These are phyloP conservation scores for Caenorhabditis afra DNA, from an alignment of 2,888 invertebrate species.

Conservation along the genomic window DNA sequence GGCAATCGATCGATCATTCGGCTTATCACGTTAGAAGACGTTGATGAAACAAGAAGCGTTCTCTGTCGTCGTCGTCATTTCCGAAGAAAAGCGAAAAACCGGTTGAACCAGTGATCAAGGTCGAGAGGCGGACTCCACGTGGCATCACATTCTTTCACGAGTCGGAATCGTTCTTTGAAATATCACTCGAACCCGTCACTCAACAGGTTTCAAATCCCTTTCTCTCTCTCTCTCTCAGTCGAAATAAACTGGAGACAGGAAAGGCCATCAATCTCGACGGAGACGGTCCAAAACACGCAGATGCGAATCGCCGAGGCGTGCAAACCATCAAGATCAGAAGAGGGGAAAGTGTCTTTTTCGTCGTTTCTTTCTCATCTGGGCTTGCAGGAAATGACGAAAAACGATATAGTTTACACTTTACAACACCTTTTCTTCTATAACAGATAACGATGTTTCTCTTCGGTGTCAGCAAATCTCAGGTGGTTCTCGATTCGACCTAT, in stretches of 20 bases:
- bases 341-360: conserved; percentile 16
- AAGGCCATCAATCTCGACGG: neutral
- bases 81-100: conserved; percentile 18
- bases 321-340: conserved; percentile 4
- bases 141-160: conserved; percentile 46
- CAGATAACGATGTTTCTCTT: too few relatives aligned
- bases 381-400: neutral
- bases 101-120: conserved; percentile 16
- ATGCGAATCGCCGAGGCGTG: conserved; percentile 7
- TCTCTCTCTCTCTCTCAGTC: neutral
- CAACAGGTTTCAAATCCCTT: conserved; percentile 4
- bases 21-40: neutral
- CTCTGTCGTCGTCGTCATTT: conserved; percentile 29
- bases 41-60: conserved; percentile 19
- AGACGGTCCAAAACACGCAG: conserved; percentile 44
- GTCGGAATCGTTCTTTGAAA: conserved; percentile 39
- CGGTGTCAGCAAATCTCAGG: too few relatives aligned
- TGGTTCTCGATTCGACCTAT: too few relatives aligned
- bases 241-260: too few relatives aligned
- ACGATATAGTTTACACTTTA: too few relatives aligned
- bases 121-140: conserved; percentile 9
- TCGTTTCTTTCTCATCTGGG: too few relatives aligned
- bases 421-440: too few relatives aligned
- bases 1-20: conserved; percentile 24
- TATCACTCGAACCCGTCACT: conserved; percentile 34